Base-by-base conservation (phyloP, 1,140 invertebrate genomes). In the Globodera ellingtonae region DNA sequence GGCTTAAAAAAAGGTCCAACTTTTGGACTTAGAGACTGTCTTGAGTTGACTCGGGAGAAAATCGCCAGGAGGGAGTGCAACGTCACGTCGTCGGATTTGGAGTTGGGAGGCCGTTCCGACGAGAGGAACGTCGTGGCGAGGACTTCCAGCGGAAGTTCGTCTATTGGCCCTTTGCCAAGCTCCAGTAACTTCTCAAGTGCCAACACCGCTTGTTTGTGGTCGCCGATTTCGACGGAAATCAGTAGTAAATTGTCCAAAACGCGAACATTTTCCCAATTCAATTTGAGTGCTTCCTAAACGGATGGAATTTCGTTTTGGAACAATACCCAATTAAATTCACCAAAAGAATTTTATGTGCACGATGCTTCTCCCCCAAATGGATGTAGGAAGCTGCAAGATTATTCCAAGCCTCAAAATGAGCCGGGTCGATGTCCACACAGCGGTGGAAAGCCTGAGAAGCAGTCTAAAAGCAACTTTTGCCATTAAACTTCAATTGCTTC, bases 361-460 rank as follows among this genome's bases (percentile, higher is more conserved):
- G 46, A 1, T 70, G 6, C 52, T 84, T 82, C 72, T 81, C 56
- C 35, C 69, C 56, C n/a, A 84, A 35, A 13, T 84, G 59, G 9
- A 82, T 65, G 59, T 82, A 82, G 24, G 52, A 82, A 47, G 81
- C 81, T 4, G 75, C 81, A 18, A 82, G 72, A 69, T 82, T 82
- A 72, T 82, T 82, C 81, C 82, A 82, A 52, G 81, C 81, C 35
- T 82, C 81, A 48, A 84, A 82, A 72, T 82, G 82, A 46, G 82
- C 82, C 44, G 81, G 81, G 47, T 82, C 81, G 59, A 84, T 71
- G 66, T 47, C 44, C n/a, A 82, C 81, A 70, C 81, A 82, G 67
- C 81, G 82, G 62, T 82, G 81, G 8, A 71, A 82, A 44, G 81
- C 81, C 9, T 50, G 48, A 9, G 67, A 50, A 18, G 81, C 84